Evolutionary conservation across 2,113 vertebrate genomes (phyloP).

Genomic region (Platichthys flesus): DNA sequence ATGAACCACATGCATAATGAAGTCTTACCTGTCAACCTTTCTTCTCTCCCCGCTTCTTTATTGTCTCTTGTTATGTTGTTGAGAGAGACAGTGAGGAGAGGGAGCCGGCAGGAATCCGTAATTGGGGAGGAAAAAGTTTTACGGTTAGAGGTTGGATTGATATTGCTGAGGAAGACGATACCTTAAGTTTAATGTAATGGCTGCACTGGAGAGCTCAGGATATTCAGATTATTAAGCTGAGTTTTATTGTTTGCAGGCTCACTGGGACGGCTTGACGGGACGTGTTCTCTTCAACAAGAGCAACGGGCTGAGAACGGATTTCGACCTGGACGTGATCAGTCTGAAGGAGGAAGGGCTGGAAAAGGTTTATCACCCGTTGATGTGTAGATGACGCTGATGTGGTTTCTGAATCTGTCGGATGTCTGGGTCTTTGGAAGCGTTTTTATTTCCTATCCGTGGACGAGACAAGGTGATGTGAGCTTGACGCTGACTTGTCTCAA

Average conservation of each 20-base stretch:
- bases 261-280: conserved; percentile 97
- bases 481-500: conserved; percentile 62
- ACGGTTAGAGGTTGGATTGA: conserved; percentile 43
- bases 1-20: conserved; percentile 77
- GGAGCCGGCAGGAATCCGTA: conserved; percentile 58
- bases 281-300: conserved; percentile 97
- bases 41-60: conserved; percentile 54
- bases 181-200: conserved; percentile 54
- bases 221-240: conserved; percentile 27
- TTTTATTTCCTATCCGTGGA: conserved; percentile 4
- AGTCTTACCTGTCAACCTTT: conserved; percentile 73
- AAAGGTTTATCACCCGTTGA: conserved; percentile 83
- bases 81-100: conserved; percentile 49
- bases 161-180: conserved; percentile 42
- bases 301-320: conserved; percentile 96
- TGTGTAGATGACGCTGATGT: background rate
- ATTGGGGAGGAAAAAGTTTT: conserved; percentile 56
- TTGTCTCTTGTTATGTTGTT: conserved; percentile 70
- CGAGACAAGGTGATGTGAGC: conserved; percentile 23
- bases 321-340: conserved; percentile 98
- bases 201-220: conserved; percentile 6
- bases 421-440: conserved; percentile 9
- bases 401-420: background rate
- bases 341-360: conserved; percentile 97
- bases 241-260: conserved; percentile 83